Base-by-base conservation (phyloP, 2,797 vertebrate genomes). In the Paramormyrops hopkinsi region DNA sequence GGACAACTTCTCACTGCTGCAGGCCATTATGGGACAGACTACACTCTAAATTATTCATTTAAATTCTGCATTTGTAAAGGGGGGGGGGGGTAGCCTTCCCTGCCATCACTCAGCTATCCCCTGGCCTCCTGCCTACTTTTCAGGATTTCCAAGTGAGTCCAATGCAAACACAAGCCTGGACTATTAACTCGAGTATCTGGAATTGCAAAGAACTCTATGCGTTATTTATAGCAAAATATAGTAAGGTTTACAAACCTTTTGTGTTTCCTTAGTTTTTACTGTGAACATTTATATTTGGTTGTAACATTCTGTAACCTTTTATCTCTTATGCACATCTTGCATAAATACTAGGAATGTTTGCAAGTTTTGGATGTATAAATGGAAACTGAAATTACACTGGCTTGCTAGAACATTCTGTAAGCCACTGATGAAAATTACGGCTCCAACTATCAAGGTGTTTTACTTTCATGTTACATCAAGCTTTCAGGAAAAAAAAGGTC, bases 11-110 rank as follows among this genome's bases (percentile, higher is more conserved):
- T 82, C 76, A 46, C 41, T 14, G 41, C 41, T n/a, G 41, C 76
- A 46, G 76, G 41, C 41, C 76, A 82, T 82, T 82, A 82, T 0
- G 19, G 41, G 76, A 82, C 41, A 82, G 76, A 82, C 37, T n/a
- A 82, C 41, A 82, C 2, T 79, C 73, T 82, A 82, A 82, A 82
- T 82, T 44, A 82, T 82, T 82, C 41, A 46, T 82, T 82, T 82
- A 82, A 82, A 82, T 82, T 82, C 76, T 19, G 41, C 76, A 82
- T 82, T 82, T 44, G 76, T 82, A 41, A 46, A 19, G 12, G 41
- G 73, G 29, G 29, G 29, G 29, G 29, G 56, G 37, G 37, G 76
- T 19, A 7, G 6, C 19, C 7, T 46, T 41, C 69, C 33, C 37
- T 79, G 76, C 41, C 19, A 46, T 46, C 41, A 46, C 19, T 82